Evolutionary conservation across 2,113 vertebrate genomes (phyloP).

Genomic region (Tamias sibiricus): DNA sequence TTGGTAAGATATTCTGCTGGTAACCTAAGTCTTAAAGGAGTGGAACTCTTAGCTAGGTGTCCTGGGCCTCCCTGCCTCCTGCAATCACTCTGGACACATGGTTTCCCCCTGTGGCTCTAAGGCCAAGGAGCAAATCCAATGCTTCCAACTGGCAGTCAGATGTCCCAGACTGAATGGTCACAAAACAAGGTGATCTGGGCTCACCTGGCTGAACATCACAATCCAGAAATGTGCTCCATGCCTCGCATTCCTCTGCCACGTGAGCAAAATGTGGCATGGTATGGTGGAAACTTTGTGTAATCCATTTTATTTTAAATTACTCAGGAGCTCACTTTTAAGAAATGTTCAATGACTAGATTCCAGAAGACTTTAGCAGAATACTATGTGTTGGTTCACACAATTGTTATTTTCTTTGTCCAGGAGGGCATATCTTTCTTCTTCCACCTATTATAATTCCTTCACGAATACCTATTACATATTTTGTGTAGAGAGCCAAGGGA

Average conservation of each 20-base stretch:
- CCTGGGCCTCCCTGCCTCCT: not conserved
- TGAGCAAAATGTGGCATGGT: not conserved
- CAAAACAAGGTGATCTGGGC: not conserved
- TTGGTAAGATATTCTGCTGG: not conserved
- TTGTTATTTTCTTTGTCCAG: not conserved
- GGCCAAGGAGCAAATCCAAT: not conserved
- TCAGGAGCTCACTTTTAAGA: slow-evolving; percentile 35
- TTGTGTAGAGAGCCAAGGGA: not conserved
- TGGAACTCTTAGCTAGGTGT: not conserved
- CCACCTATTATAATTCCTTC: not conserved
- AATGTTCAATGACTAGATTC: slow-evolving; percentile 41
- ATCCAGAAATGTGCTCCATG: not conserved
- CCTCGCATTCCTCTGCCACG: not conserved
- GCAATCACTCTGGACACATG: not conserved
- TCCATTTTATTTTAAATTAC: slow-evolving; percentile 17
- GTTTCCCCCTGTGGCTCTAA: not conserved
- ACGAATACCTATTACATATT: not conserved
- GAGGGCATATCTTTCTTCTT: not conserved
- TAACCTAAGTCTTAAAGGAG: not conserved
- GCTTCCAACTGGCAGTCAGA: not conserved
- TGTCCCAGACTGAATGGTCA: not conserved
- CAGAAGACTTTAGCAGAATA: not conserved
- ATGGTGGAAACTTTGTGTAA: slow-evolving; percentile 39
- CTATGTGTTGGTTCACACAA: not conserved
- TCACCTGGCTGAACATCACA: slow-evolving; percentile 50